Conservation (phyloP, 2,113 vertebrate genomes). For the Megaleporinus macrocephalus region DNA sequence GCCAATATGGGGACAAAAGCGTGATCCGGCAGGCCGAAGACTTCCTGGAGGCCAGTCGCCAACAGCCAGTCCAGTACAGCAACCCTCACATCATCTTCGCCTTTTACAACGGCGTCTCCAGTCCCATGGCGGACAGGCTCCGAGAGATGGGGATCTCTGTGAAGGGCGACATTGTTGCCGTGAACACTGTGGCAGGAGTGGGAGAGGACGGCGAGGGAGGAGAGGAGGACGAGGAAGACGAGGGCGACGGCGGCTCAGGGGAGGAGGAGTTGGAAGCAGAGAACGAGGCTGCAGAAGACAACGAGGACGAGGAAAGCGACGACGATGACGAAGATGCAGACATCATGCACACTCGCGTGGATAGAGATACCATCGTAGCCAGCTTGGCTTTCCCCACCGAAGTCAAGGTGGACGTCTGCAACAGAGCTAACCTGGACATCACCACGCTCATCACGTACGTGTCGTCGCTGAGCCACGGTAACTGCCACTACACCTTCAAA, state of each 20-base stretch:
- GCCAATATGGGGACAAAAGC: slow-evolving; percentile 95
- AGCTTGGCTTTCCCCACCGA: slow-evolving; percentile 87
- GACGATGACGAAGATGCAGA: slow-evolving; percentile 71
- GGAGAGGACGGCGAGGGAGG: slow-evolving; percentile 57
- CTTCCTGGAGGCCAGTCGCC: slow-evolving; percentile 87
- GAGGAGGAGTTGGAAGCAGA: slow-evolving; percentile 56
- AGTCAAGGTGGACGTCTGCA: slow-evolving; percentile 85
- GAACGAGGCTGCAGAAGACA: slow-evolving; percentile 8
- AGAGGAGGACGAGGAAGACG: slow-evolving; percentile 60
- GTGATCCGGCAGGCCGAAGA: slow-evolving; percentile 89
- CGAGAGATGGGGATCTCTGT: slow-evolving; percentile 89
- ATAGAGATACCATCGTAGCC: slow-evolving; percentile 83
- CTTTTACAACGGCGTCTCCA: slow-evolving; percentile 93
- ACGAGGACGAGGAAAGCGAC: slow-evolving; percentile 61
- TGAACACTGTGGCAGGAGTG: slow-evolving; percentile 72
- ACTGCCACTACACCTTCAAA: slow-evolving; percentile 87
- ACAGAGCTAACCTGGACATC: slow-evolving; percentile 92
- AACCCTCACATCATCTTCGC: slow-evolving; percentile 92
- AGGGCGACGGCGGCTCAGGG: slow-evolving; percentile 29
- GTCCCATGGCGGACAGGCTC: slow-evolving; percentile 88
- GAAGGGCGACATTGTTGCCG: slow-evolving; percentile 90
- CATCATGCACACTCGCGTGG: slow-evolving; percentile 81
- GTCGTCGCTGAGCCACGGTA: slow-evolving; percentile 91
- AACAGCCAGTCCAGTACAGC: slow-evolving; percentile 91
- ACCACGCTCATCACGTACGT: slow-evolving; percentile 94